Conservation (phyloP, 2,888 invertebrate genomes). For the Bombylius major region DNA sequence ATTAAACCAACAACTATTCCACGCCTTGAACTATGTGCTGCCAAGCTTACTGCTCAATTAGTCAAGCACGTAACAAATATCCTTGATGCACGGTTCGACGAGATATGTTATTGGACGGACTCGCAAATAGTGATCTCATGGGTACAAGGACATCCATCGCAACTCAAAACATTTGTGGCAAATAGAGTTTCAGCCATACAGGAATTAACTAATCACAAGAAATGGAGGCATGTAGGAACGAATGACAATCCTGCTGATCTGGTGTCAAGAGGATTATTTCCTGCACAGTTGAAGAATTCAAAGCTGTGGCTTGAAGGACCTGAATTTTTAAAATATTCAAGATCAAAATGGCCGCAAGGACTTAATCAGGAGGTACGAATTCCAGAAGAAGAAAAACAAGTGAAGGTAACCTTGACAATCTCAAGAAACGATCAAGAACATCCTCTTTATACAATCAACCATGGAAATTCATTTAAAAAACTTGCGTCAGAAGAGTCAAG, state of each 20-base stretch:
- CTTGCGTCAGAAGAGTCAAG: too few relatives aligned
- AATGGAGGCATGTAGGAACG: slow-evolving; percentile 10
- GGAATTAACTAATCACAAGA: background rate
- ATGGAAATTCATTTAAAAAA: background rate
- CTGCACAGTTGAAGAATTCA: slow-evolving; percentile 3
- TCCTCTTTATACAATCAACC: background rate
- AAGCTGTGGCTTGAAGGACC: slow-evolving; percentile 16
- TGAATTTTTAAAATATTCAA: background rate
- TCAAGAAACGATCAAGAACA: background rate
- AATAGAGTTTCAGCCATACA: slow-evolving; percentile 12
- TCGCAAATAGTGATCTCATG: slow-evolving; percentile 10
- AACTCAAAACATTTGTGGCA: slow-evolving; percentile 9
- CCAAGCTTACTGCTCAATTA: slow-evolving; percentile 2
- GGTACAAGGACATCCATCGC: slow-evolving; percentile 5
- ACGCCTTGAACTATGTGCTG: slow-evolving; percentile 15
- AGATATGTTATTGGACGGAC: background rate
- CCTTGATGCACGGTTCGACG: background rate
- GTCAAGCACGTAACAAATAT: background rate
- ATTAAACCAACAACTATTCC: slow-evolving; percentile 16
- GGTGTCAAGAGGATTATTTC: slow-evolving; percentile 12
- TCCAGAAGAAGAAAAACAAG: background rate
- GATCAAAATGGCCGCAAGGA: background rate
- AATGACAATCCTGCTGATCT: slow-evolving; percentile 13
- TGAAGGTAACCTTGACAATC: background rate
- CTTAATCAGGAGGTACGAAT: background rate